phyloP scores from a whole-genome alignment of 2,797 vertebrate species.

The Cygnus olor region DNA sequence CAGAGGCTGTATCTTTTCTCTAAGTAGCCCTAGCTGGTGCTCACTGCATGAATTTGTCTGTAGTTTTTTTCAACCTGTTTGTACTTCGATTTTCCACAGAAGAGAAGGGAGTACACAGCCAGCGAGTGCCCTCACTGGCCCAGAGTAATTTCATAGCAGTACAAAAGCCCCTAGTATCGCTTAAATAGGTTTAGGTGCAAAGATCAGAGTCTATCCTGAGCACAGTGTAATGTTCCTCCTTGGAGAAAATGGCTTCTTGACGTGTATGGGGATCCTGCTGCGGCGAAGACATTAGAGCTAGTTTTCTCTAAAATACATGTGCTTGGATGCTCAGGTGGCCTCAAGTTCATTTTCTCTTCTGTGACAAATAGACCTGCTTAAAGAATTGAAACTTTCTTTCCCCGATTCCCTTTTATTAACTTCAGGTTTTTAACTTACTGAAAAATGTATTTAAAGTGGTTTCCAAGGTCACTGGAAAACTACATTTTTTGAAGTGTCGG shows the following conservation, averaged over 20 bases:
- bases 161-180: conserved; percentile 22
- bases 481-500: conserved; percentile 49
- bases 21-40: neutral
- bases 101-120: neutral
- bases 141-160: conserved; percentile 61
- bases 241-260: conserved; percentile 38
- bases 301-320: conserved; percentile 44
- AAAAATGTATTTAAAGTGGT: conserved; percentile 56
- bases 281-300: neutral
- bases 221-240: conserved; percentile 38
- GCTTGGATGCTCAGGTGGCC: conserved; percentile 47
- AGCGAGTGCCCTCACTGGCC: neutral
- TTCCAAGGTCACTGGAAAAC: conserved; percentile 61
- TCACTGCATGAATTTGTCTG: neutral
- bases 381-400: conserved; percentile 40
- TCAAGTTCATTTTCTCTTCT: conserved; percentile 46
- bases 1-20: neutral
- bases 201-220: conserved; percentile 57
- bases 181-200: conserved; percentile 65
- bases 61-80: conserved; percentile 18
- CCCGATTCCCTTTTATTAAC: conserved; percentile 59
- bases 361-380: conserved; percentile 43
- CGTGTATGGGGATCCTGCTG: neutral
- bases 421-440: conserved; percentile 48
- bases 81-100: neutral